A percentile compares a stretch with the other conserved stretches of the same genome.
Evolutionary conservation across 2,113 vertebrate genomes (phyloP).

Genomic region (Oxyura jamaicensis): DNA sequence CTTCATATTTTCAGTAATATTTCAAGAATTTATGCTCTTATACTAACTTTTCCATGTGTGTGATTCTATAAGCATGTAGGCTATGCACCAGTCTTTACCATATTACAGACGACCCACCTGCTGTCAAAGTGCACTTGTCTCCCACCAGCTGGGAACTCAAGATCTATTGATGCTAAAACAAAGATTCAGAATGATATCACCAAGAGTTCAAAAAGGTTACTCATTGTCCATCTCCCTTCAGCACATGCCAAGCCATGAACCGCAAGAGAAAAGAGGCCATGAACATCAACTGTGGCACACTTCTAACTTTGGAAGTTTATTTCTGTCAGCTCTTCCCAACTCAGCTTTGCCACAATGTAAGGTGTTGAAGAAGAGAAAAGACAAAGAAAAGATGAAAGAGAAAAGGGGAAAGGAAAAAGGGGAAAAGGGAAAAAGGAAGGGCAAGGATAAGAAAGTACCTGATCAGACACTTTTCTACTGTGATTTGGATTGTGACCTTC

Average conservation of each 20-base stretch:
- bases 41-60: accelerated
- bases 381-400: not conserved
- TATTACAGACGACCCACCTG: not conserved
- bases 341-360: not conserved
- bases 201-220: not conserved
- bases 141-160: not conserved
- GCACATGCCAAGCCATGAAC: not conserved
- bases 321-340: not conserved
- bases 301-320: not conserved
- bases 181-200: not conserved
- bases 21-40: not conserved
- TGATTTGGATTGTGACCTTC: not conserved
- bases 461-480: not conserved
- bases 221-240: not conserved
- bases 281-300: accelerated
- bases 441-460: not conserved
- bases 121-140: not conserved
- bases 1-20: not conserved
- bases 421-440: not conserved
- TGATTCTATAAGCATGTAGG: not conserved
- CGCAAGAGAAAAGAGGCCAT: not conserved
- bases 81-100: not conserved
- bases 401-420: too few species aligned
- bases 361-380: not conserved
- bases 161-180: not conserved